Evolutionary conservation across 2,113 vertebrate species (phyloP).

Genomic region (Donacobius atricapilla): DNA sequence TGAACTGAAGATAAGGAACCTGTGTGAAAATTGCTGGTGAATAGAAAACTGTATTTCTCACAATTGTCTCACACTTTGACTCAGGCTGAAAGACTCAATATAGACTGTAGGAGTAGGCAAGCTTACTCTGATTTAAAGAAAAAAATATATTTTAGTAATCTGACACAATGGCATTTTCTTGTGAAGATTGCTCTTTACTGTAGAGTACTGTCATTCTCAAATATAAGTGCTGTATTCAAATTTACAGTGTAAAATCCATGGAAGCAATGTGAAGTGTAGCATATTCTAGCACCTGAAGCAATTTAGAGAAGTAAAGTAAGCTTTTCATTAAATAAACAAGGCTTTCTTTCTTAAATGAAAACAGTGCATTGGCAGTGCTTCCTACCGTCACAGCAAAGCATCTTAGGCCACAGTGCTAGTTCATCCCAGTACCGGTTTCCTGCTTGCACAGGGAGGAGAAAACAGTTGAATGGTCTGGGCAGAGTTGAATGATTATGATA

Average conservation of each 20-base stretch:
- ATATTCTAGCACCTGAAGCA: background rate
- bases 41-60: background rate
- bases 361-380: background rate
- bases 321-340: background rate
- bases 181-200: background rate
- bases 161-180: background rate
- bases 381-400: background rate
- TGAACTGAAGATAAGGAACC: background rate
- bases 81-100: background rate
- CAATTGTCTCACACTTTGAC: background rate
- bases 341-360: background rate
- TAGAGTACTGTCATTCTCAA: background rate
- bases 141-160: background rate
- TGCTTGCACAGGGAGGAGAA: background rate
- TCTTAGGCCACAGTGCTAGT: background rate
- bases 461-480: background rate
- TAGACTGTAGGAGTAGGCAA: background rate
- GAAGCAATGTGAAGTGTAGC: background rate
- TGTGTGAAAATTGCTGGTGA: background rate
- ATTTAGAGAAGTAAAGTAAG: background rate
- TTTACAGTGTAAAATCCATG: background rate
- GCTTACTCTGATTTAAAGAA: background rate
- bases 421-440: background rate
- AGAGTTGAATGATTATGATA: background rate
- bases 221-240: background rate